Percentiles rank a stretch among this genome's conserved stretches.
These are phyloP conservation scores for Nycticryphes semicollaris DNA, from an alignment of 2,113 vertebrate genomes.

Conservation along the genomic window DNA sequence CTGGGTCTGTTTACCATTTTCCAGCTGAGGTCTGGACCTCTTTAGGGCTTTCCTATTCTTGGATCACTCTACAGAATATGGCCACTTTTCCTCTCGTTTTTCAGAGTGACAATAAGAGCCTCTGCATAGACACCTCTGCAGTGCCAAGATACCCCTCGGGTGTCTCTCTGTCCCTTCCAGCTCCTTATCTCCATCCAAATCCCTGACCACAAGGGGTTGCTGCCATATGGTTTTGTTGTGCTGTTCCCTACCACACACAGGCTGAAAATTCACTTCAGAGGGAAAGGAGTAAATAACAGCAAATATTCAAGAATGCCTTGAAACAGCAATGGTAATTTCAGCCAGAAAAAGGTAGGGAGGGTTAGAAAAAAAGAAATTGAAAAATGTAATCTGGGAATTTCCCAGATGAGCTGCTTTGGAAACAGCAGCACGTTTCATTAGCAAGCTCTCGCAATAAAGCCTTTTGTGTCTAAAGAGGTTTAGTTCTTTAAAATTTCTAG, in stretches of 20 bases:
- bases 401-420: not conserved
- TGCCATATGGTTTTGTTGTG: not conserved
- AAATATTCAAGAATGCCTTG: not conserved
- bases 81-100: not conserved
- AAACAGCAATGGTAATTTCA: not conserved
- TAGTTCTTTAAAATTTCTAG: not conserved
- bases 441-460: not conserved
- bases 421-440: not conserved
- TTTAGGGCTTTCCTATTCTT: fast-evolving
- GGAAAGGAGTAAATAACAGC: not conserved
- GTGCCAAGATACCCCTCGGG: not conserved
- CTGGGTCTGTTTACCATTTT: not conserved
- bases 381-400: not conserved
- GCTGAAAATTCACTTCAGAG: not conserved
- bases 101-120: not conserved
- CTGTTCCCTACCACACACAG: not conserved
- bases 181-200: not conserved
- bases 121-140: not conserved
- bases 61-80: not conserved
- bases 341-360: not conserved
- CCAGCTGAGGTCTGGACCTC: not conserved
- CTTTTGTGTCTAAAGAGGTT: not conserved
- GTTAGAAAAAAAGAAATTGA: not conserved
- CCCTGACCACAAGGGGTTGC: not conserved
- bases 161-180: not conserved